Conservation (phyloP, 2,113 vertebrate species). For the Aspiorhynchus laticeps region DNA sequence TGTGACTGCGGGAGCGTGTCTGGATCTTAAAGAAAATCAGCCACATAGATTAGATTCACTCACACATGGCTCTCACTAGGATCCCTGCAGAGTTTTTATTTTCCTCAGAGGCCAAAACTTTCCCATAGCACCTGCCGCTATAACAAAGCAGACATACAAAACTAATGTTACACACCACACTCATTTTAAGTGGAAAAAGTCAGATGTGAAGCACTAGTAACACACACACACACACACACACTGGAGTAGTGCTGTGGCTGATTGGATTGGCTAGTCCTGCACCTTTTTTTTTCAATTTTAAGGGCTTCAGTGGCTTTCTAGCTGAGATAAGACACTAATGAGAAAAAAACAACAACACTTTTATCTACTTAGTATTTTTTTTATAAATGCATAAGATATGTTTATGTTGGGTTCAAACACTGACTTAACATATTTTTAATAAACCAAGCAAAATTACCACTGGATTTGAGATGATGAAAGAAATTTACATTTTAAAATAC, state of each 20-base stretch:
- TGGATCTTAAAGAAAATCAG: slow-evolving; percentile 52
- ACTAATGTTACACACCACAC: slow-evolving; percentile 24
- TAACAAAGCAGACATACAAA: slow-evolving; percentile 33
- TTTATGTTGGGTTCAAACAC: background rate
- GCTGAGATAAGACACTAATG: background rate
- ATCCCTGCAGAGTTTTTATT: slow-evolving; percentile 55
- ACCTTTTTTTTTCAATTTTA: background rate
- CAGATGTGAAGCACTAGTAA: slow-evolving; percentile 3
- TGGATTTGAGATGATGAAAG: background rate
- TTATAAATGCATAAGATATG: background rate
- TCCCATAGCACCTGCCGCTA: slow-evolving; percentile 50
- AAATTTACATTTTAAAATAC: background rate
- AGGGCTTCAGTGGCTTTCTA: background rate
- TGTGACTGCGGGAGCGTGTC: slow-evolving; percentile 49
- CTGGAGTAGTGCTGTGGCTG: slow-evolving; percentile 1
- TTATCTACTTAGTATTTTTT: background rate
- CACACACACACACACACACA: slow-evolving; percentile 14
- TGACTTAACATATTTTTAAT: background rate
- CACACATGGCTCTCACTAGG: slow-evolving; percentile 37
- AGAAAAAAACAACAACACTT: background rate
- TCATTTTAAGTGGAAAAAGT: slow-evolving; percentile 26
- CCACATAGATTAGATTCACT: slow-evolving; percentile 53
- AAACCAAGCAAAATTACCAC: background rate
- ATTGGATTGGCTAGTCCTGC: background rate
- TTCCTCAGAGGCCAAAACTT: slow-evolving; percentile 54